Percentiles rank a stretch among this genome's conserved stretches.
These are phyloP conservation scores for Emmelina monodactyla DNA, from an alignment of 2,888 invertebrate species.

Conservation along the genomic window DNA sequence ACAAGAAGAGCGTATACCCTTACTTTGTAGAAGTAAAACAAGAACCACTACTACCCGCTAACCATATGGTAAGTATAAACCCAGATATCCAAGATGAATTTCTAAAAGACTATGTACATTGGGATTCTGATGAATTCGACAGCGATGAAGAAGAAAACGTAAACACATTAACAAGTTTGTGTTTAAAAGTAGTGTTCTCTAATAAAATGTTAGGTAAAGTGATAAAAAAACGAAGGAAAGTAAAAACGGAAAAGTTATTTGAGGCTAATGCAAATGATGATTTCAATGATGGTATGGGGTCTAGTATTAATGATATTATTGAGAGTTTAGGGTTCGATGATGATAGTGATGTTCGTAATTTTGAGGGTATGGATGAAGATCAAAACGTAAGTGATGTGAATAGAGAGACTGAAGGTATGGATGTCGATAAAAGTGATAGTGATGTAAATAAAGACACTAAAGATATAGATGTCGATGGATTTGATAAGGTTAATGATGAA, in stretches of 20 bases:
- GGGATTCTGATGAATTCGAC: slow-evolving; percentile 1
- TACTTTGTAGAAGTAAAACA: background rate
- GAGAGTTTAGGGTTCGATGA: background rate
- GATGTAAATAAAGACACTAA: background rate
- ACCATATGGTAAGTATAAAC: background rate
- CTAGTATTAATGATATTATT: background rate
- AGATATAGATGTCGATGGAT: background rate
- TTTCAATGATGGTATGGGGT: background rate
- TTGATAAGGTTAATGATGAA: background rate
- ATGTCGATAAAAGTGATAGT: background rate
- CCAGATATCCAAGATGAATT: background rate
- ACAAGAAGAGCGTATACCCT: background rate
- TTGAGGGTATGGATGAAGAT: background rate
- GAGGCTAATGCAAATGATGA: background rate
- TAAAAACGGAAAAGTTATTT: background rate
- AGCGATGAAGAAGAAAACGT: background rate
- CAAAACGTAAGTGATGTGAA: background rate
- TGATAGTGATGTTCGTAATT: background rate
- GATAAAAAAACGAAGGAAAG: background rate
- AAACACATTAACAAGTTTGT: background rate
- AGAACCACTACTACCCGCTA: background rate
- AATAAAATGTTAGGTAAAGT: background rate
- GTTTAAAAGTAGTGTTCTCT: background rate
- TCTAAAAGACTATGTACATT: background rate
- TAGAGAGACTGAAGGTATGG: background rate